Evolutionary conservation across 2,888 invertebrate species (phyloP).

Genomic region (Emmelina monodactyla): DNA sequence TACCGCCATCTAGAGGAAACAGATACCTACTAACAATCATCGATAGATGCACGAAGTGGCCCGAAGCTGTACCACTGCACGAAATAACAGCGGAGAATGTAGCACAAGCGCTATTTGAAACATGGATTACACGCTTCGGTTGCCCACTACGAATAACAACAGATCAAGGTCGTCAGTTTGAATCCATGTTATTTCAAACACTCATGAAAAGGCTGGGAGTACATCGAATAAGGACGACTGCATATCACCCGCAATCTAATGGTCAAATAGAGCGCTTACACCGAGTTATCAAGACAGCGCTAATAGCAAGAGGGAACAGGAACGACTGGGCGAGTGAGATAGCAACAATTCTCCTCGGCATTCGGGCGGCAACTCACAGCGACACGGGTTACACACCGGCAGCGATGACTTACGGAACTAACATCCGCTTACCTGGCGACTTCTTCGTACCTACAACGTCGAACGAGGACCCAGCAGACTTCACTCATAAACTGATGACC

Average conservation of each 20-base stretch:
- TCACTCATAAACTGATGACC: background rate
- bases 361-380: background rate
- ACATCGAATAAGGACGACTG: background rate
- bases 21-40: slow-evolving; percentile 21
- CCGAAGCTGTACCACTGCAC: slow-evolving; percentile 10
- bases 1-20: slow-evolving; percentile 15
- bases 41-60: slow-evolving; percentile 10
- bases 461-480: background rate
- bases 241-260: background rate
- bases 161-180: slow-evolving; percentile 26
- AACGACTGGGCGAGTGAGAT: background rate
- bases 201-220: slow-evolving; percentile 8
- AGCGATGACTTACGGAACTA: background rate
- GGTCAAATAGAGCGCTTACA: background rate
- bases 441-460: slow-evolving; percentile 4
- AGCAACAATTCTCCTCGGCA: background rate
- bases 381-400: background rate
- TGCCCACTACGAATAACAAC: slow-evolving; percentile 19
- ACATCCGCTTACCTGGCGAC: background rate
- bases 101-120: slow-evolving; percentile 1
- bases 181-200: slow-evolving; percentile 21
- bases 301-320: background rate
- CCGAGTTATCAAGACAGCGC: background rate
- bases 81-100: slow-evolving; percentile 7
- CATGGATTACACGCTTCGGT: slow-evolving; percentile 8